Evolutionary conservation across 2,113 vertebrate genomes (phyloP).

Genomic region (Callochromis pleurospilus): DNA sequence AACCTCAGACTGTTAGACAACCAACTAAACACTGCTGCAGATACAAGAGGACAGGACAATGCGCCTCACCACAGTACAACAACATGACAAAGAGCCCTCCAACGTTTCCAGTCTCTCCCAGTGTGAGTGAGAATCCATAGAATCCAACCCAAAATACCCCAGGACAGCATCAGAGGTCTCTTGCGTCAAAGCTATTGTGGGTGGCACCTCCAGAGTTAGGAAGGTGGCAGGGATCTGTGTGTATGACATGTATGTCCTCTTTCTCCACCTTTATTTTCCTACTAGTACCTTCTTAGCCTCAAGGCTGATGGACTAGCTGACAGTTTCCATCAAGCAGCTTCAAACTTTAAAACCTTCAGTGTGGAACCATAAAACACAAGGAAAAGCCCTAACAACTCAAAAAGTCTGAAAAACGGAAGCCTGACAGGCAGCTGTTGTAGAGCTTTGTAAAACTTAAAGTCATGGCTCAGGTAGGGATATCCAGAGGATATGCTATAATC

Average conservation of each 20-base stretch:
- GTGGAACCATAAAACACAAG: background rate
- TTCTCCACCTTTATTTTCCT: background rate
- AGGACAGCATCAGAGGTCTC: background rate
- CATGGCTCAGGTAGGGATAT: background rate
- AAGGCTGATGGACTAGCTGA: conserved; percentile 1
- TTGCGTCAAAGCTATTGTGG: background rate
- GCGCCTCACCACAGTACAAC: background rate
- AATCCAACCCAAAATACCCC: background rate
- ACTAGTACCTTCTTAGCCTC: background rate
- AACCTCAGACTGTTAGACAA: background rate
- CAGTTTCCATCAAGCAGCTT: background rate
- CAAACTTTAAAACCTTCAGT: background rate
- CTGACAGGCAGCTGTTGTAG: background rate
- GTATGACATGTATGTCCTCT: background rate
- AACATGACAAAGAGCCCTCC: background rate
- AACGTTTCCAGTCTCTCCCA: background rate
- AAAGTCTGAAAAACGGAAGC: background rate
- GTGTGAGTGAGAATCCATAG: background rate
- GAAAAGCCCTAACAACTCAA: background rate
- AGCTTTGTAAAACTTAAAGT: background rate
- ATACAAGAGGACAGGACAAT: background rate
- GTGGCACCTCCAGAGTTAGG: background rate
- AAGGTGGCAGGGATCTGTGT: background rate
- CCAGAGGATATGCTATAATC: background rate
- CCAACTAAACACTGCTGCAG: background rate